Evolutionary conservation across 2,888 invertebrate genomes (phyloP).

Genomic region (Meganola albula): DNA sequence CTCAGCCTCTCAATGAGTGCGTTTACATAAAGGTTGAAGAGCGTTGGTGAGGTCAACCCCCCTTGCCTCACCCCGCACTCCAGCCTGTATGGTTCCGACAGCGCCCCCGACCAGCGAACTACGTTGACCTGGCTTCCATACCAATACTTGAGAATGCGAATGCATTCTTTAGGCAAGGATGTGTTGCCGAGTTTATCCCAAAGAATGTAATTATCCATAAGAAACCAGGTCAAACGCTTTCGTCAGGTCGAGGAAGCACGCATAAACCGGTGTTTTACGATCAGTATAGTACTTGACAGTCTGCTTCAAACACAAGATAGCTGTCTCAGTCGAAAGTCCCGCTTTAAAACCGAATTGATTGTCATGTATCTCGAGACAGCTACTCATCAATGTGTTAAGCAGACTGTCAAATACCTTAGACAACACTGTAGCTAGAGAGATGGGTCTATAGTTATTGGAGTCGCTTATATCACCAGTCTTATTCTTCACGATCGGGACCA

Average conservation of each 20-base stretch:
- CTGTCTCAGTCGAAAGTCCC: slow-evolving; percentile 18
- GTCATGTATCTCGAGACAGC: slow-evolving; percentile 15
- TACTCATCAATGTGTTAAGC: slow-evolving; percentile 15
- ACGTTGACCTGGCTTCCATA: not conserved
- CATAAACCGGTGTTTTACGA: slow-evolving; percentile 11
- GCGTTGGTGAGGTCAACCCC: not conserved
- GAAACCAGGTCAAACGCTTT: no score
- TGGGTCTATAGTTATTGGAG: slow-evolving; percentile 22
- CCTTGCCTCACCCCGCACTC: not conserved
- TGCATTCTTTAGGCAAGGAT: not conserved
- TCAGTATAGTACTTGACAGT: slow-evolving; percentile 11
- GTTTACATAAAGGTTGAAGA: not conserved
- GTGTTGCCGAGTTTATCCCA: not conserved
- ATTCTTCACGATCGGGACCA: slow-evolving; percentile 8
- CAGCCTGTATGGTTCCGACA: not conserved
- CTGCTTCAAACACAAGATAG: slow-evolving; percentile 22
- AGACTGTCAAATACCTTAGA: slow-evolving; percentile 19
- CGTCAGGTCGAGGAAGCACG: slow-evolving; percentile 19
- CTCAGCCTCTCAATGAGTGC: no score
- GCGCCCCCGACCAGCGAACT: not conserved
- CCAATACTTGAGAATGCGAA: not conserved
- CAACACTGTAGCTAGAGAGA: slow-evolving; percentile 20
- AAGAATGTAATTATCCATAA: no score
- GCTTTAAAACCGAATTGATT: slow-evolving; percentile 24
- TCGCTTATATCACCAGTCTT: slow-evolving; percentile 17